Percentiles rank a stretch among this genome's conserved stretches.
phyloP scores from a whole-genome alignment of 2,113 vertebrate genomes.

The Raja brachyura region DNA sequence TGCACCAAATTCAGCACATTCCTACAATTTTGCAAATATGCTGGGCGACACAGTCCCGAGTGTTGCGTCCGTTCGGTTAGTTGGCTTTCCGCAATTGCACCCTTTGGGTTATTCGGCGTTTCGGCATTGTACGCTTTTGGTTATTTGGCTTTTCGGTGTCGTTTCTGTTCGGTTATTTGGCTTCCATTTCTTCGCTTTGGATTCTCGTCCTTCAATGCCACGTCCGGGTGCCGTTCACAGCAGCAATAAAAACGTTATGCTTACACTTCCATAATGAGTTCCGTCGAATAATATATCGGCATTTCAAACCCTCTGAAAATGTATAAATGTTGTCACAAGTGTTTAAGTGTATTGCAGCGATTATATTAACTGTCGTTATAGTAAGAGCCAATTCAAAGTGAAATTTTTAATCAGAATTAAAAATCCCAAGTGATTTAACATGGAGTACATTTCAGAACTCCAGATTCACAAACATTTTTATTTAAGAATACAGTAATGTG shows the following conservation, averaged over 20 bases:
- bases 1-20: not conserved
- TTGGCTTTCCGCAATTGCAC: too few species aligned
- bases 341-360: not conserved
- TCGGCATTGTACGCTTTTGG: too few species aligned
- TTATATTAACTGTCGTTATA: not conserved
- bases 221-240: not conserved
- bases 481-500: not conserved
- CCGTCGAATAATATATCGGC: not conserved
- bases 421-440: conserved; percentile 9
- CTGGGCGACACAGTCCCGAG: too few species aligned
- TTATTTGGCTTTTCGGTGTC: too few species aligned
- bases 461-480: not conserved
- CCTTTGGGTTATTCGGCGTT: too few species aligned
- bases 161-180: too few species aligned
- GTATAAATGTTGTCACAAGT: not conserved
- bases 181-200: too few species aligned
- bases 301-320: conserved; percentile 3
- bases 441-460: conserved; percentile 12
- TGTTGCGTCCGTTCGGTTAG: too few species aligned
- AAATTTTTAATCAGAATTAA: not conserved
- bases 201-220: too few species aligned
- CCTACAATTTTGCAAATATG: not conserved
- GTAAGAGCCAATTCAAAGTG: not conserved
- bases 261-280: not conserved
- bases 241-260: not conserved